Conservation (phyloP, 2,113 vertebrate genomes). For the Cyanoliseus patagonus region DNA sequence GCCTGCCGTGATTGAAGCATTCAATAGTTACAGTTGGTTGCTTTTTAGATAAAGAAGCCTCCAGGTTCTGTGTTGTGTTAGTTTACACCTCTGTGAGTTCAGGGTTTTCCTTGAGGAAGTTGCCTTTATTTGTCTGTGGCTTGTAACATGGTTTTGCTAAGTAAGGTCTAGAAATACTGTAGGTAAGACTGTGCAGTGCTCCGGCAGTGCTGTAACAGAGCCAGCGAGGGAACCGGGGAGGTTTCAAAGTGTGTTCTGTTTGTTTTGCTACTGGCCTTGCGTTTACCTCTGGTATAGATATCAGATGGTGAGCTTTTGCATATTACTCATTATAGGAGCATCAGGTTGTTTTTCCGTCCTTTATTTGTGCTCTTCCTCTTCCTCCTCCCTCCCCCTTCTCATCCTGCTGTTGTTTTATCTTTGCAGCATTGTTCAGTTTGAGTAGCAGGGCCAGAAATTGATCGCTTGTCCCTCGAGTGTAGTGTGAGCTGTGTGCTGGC, state of each 20-base stretch:
- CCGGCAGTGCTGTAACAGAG: not conserved
- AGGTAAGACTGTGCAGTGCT: not conserved
- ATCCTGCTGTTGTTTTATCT: conserved; percentile 37
- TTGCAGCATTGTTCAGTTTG: not conserved
- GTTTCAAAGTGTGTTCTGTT: not conserved
- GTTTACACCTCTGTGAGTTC: not conserved
- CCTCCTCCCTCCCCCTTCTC: conserved; percentile 3
- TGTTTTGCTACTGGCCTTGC: not conserved
- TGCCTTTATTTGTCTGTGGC: not conserved
- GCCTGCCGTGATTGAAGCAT: not conserved
- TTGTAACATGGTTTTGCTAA: not conserved
- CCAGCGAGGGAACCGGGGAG: not conserved
- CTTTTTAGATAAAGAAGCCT: not conserved
- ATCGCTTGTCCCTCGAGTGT: not conserved
- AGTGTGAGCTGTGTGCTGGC: not conserved
- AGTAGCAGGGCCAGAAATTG: not conserved
- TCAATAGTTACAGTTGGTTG: not conserved
- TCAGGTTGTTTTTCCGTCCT: conserved; percentile 51
- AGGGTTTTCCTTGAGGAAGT: not conserved
- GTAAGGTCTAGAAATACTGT: not conserved
- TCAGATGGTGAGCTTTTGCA: not conserved
- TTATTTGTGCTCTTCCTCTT: conserved; percentile 47
- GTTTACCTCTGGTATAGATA: not conserved
- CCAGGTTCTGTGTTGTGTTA: not conserved
- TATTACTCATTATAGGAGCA: conserved; percentile 12